phyloP scores from a whole-genome alignment of 2,888 invertebrate species.

The Lepidochrysops patricia region DNA sequence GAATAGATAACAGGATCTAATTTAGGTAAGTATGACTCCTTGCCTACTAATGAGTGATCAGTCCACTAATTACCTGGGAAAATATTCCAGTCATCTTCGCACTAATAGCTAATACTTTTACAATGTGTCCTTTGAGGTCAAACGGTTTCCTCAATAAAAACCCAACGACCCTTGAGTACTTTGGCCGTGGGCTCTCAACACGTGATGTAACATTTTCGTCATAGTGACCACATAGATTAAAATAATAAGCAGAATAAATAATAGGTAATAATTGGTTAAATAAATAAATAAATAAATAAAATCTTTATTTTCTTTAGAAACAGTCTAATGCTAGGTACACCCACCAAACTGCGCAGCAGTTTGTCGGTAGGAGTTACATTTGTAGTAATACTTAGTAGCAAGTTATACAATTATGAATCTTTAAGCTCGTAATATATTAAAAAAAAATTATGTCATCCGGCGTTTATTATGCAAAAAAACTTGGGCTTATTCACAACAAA shows the following conservation, averaged over 20 bases:
- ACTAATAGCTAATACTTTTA: neutral
- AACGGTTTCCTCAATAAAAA: conserved; percentile 5
- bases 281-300: neutral
- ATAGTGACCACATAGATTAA: neutral
- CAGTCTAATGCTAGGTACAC: too few relatives aligned
- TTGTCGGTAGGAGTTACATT: too few relatives aligned
- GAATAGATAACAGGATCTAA: neutral
- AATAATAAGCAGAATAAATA: too few relatives aligned
- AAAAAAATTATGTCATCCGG: too few relatives aligned
- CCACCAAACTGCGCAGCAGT: too few relatives aligned
- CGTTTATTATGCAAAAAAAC: too few relatives aligned
- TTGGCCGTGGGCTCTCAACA: neutral
- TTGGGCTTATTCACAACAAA: too few relatives aligned
- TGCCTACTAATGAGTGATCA: neutral
- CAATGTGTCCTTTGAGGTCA: neutral
- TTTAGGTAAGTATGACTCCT: neutral
- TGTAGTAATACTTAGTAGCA: too few relatives aligned
- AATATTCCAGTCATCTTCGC: neutral
- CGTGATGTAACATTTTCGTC: neutral
- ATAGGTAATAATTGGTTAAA: neutral
- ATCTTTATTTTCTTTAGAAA: too few relatives aligned
- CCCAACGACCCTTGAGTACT: neutral
- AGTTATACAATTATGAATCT: too few relatives aligned
- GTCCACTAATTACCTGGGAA: neutral
- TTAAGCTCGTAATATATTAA: too few relatives aligned